Evolutionary conservation across 2,797 vertebrate genomes (phyloP).

Genomic region (Argyrosomus regius): DNA sequence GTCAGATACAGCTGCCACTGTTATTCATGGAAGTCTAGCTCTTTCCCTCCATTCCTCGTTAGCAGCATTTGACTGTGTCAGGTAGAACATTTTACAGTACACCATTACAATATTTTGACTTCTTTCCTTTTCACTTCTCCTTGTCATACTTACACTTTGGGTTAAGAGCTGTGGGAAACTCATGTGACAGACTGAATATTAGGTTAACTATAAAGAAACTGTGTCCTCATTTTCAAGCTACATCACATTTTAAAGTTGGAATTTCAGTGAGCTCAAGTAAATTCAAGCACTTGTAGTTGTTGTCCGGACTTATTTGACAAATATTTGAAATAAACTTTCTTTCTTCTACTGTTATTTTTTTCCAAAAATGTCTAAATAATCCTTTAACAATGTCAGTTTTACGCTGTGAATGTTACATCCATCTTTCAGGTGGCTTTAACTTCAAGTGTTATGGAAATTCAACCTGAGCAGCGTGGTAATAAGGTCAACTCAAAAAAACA

Average conservation of each 20-base stretch:
- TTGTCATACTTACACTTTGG: constrained; percentile 3
- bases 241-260: no score
- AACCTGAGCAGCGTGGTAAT: constrained; percentile 58
- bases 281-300: no score
- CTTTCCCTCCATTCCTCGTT: background rate
- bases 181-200: background rate
- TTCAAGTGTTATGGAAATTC: constrained; percentile 41
- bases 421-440: constrained; percentile 38
- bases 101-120: background rate
- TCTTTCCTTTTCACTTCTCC: background rate
- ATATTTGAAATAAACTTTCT: background rate
- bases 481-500: constrained; percentile 57
- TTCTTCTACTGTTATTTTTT: background rate
- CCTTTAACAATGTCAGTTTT: constrained; percentile 25
- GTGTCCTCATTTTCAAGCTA: background rate
- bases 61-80: constrained; percentile 28
- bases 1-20: constrained; percentile 47
- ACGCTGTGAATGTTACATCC: constrained; percentile 24
- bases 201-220: background rate
- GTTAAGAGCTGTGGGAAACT: background rate
- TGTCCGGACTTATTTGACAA: background rate
- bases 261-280: background rate
- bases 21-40: constrained; percentile 17
- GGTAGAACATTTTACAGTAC: constrained; percentile 7
- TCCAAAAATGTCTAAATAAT: constrained; percentile 42